Percentiles rank a stretch among this genome's conserved stretches.
These are phyloP conservation scores for Zaprionus gabonicus DNA, from an alignment of 1,140 invertebrate genomes.

Conservation along the genomic window DNA sequence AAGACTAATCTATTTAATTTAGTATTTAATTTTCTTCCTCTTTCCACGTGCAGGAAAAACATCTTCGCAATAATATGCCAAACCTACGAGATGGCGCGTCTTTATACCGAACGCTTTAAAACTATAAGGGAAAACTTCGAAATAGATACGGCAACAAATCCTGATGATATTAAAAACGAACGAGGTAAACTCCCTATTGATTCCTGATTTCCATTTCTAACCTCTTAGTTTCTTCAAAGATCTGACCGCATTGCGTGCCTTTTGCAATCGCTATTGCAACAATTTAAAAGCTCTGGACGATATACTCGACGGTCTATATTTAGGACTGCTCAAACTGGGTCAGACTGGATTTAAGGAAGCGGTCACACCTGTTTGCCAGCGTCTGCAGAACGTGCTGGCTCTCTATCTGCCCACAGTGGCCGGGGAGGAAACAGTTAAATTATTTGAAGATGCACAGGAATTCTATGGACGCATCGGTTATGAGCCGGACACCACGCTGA, in stretches of 20 bases:
- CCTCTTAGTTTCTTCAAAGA: conserved; percentile 62
- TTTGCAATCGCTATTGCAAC: conserved; percentile 87
- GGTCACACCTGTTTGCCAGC: conserved; percentile 88
- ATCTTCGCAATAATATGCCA: conserved; percentile 54
- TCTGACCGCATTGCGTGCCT: conserved; percentile 86
- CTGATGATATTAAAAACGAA: conserved; percentile 85
- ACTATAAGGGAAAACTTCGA: conserved; percentile 88
- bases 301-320: conserved; percentile 87
- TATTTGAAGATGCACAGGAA: conserved; percentile 87
- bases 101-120: conserved; percentile 89
- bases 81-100: conserved; percentile 87
- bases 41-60: conserved; percentile 47
- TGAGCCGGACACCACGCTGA: conserved; percentile 87
- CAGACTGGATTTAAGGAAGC: conserved; percentile 89
- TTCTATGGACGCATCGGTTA: conserved; percentile 87
- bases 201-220: background rate
- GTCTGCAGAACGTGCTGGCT: conserved; percentile 88
- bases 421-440: conserved; percentile 86
- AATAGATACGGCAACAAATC: conserved; percentile 88
- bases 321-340: conserved; percentile 90
- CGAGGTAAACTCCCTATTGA: conserved; percentile 53
- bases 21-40: background rate
- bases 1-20: no score
- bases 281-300: conserved; percentile 87
- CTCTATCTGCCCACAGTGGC: conserved; percentile 87